phyloP scores from a whole-genome alignment of 2,797 vertebrate species.

The Zalophus californianus region DNA sequence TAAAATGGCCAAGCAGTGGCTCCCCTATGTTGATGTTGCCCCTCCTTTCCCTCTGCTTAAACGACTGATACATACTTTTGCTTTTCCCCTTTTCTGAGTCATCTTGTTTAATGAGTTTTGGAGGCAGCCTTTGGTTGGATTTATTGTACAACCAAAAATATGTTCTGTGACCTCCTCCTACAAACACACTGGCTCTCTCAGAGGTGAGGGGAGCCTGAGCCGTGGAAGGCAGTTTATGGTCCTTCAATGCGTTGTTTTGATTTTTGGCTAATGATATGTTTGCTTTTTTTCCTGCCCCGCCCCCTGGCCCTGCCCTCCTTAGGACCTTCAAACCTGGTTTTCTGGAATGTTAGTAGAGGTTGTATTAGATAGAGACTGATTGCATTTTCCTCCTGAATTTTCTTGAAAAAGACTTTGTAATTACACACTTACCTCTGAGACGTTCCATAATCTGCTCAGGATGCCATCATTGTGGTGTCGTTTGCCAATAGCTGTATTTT shows the following conservation, averaged over 20 bases:
- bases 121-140: background rate
- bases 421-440: background rate
- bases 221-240: accelerated
- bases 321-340: background rate
- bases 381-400: background rate
- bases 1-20: background rate
- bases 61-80: background rate
- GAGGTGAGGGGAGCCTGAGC: background rate
- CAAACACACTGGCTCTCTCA: accelerated
- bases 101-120: background rate
- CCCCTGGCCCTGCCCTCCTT: background rate
- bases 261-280: background rate
- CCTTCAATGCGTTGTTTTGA: background rate
- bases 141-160: background rate
- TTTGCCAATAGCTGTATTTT: too few relatives aligned
- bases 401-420: background rate
- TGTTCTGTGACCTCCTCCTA: background rate
- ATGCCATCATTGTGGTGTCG: background rate
- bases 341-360: background rate
- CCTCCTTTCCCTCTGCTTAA: background rate
- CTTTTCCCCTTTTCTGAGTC: background rate
- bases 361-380: background rate
- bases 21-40: accelerated
- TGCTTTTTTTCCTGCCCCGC: background rate
- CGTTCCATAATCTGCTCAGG: background rate